Evolutionary conservation across 2,113 vertebrate species (phyloP), one percentile per base, ranked within the genome.

Genomic region (Odocoileus virginianus): DNA sequence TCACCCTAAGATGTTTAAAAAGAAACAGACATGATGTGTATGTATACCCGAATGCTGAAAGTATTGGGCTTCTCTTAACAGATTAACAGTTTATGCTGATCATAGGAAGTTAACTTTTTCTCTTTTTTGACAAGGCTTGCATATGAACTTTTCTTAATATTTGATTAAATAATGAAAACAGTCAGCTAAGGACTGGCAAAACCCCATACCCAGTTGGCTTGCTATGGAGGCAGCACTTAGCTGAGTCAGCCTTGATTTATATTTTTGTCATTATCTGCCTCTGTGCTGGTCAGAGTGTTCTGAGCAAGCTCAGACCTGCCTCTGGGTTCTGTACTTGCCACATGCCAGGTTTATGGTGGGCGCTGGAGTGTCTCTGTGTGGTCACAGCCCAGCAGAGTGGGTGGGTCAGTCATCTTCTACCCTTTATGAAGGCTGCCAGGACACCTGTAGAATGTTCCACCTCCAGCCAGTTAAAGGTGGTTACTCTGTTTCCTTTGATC

Each of bases 11-110:
- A 97, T 97, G 94, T 96, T 96, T 92, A 95, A 96, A 97, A 96
- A 91, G 54, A 96, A 96, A 93, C 74, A 97, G 92, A 98, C 95
- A 81, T 58, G 71, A 79, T 97, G 28, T 98, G 87, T 98, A 82
- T 98, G 95, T 98, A 98, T 98, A 98, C 88, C 97, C 96, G 89
- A 98, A 54, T 98, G 96, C 97, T 97, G 94, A 88, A 91, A 94
- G 98, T 97, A 87, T 67, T 91, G 87, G 81, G 87, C 81, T 96
- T 97, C 94, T 98, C 85, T 89, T 97, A 96, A 94, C 54, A 96
- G 94, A 96, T 97, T 98, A 98, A 98, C 97, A 97, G 94, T 98
- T 98, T 96, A 96, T 98, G 98, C 96, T 98, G 97, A 98, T 98
- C 97, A 98, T 98, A 97, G 97, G 97, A 98, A 97, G 97, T 93